phyloP scores from a whole-genome alignment of 30 jellyfish, hydroid and myxozoan genomes.

The Aurelia sp. region DNA sequence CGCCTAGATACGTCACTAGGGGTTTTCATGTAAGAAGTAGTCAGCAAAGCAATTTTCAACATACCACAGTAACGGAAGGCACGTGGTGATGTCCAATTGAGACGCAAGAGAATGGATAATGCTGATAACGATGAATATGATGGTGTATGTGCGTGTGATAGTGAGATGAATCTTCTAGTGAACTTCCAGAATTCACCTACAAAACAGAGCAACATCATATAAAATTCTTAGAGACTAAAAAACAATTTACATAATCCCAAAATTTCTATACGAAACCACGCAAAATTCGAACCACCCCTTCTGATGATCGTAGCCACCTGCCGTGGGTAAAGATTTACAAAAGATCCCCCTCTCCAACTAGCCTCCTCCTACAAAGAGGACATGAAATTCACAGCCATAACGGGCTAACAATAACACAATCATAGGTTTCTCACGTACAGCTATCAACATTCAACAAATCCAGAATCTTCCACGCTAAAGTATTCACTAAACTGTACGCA shows the following conservation, averaged over 20 bases:
- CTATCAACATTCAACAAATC: too few species aligned
- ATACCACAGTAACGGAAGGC: conserved; percentile 78
- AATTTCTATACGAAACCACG: too few species aligned
- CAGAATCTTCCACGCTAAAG: too few species aligned
- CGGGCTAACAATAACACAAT: too few species aligned
- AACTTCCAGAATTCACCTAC: conserved; percentile 49
- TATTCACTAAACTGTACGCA: too few species aligned
- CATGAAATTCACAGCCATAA: neutral
- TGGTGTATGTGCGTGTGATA: conserved; percentile 92
- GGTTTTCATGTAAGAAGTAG: too few species aligned
- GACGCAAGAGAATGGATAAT: conserved; percentile 77
- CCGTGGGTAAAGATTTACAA: neutral
- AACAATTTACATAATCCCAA: too few species aligned
- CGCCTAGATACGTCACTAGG: too few species aligned
- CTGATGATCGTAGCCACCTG: too few species aligned
- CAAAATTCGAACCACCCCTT: too few species aligned
- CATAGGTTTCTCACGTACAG: too few species aligned
- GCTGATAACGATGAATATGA: conserved; percentile 83
- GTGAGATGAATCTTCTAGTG: conserved; percentile 71
- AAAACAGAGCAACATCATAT: neutral
- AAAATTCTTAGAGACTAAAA: too few species aligned
- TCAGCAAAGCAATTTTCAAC: neutral
- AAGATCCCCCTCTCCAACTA: neutral
- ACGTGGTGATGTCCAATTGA: conserved; percentile 76
- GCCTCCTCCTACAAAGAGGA: neutral